Conservation (phyloP, 2,888 invertebrate genomes). For the Anticlea derivata region DNA sequence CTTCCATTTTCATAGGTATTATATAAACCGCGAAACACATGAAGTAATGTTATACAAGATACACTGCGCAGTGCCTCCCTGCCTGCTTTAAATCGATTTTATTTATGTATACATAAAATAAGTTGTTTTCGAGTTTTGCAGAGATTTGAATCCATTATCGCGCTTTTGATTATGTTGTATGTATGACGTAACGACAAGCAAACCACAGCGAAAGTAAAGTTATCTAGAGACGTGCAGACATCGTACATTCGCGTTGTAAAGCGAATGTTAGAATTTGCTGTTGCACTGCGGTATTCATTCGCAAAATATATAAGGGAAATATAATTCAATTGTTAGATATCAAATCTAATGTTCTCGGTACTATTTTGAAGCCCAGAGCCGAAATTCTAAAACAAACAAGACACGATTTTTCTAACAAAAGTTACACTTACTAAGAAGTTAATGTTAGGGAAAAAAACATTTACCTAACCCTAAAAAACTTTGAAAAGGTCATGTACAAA, state of each 20-base stretch:
- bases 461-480: too few species aligned
- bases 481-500: too few species aligned
- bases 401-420: too few species aligned
- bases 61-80: too few species aligned
- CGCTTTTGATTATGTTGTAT: conserved; percentile 12
- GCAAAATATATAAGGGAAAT: too few species aligned
- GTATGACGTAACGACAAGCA: conserved; percentile 14
- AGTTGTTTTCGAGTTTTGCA: conserved; percentile 9
- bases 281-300: not conserved
- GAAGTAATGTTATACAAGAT: conserved; percentile 7
- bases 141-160: conserved; percentile 9
- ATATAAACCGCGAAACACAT: conserved; percentile 3
- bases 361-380: too few species aligned
- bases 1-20: conserved; percentile 9
- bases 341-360: not conserved
- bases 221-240: conserved; percentile 9
- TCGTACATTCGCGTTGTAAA: conserved; percentile 8
- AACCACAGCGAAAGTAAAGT: conserved; percentile 34
- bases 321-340: too few species aligned
- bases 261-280: not conserved
- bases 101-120: conserved; percentile 14
- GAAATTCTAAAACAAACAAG: too few species aligned
- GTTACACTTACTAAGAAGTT: too few species aligned
- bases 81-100: conserved; percentile 8
- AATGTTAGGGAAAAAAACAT: too few species aligned